Conservation (phyloP, 2,113 vertebrate genomes). For the Taurulus bubalis region DNA sequence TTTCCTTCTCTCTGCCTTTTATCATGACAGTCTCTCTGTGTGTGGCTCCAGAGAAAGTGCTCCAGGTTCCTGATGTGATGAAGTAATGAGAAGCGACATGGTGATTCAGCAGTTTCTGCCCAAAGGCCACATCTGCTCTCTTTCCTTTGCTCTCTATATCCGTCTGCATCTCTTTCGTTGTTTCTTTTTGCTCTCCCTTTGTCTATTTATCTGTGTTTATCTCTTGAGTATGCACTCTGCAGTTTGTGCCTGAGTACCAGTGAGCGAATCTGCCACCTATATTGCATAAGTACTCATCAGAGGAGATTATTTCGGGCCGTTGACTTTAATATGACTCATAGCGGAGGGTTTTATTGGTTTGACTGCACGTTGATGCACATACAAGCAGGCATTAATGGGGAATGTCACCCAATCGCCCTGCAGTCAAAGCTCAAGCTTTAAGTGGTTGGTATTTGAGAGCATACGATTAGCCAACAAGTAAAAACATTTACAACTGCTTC, state of each 20-base stretch:
- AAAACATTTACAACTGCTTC: constrained; percentile 10
- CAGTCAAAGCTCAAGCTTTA: constrained; percentile 32
- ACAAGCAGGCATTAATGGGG: not conserved
- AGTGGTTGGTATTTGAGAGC: constrained; percentile 31
- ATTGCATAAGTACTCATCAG: constrained; percentile 36
- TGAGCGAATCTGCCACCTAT: constrained; percentile 31
- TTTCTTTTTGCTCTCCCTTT: constrained; percentile 3
- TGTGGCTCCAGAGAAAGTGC: constrained; percentile 57
- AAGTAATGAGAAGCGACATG: constrained; percentile 78
- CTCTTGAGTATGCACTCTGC: constrained; percentile 14
- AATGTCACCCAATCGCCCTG: constrained; percentile 26
- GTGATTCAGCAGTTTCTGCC: constrained; percentile 82
- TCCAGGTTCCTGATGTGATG: constrained; percentile 63
- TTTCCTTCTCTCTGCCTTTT: constrained; percentile 36
- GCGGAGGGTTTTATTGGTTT: constrained; percentile 24
- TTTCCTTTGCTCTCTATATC: constrained; percentile 54
- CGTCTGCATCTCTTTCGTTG: constrained; percentile 38
- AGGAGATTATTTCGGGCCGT: constrained; percentile 33
- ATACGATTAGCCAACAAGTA: not conserved
- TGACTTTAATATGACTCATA: constrained; percentile 48
- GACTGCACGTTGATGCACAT: constrained; percentile 16
- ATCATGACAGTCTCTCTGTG: constrained; percentile 36
- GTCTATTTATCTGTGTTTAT: constrained; percentile 33
- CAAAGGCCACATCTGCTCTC: constrained; percentile 79
- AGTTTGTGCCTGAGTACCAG: constrained; percentile 11